Evolutionary conservation across 2,888 invertebrate genomes (phyloP).

Genomic region (Tiliacea citrago): DNA sequence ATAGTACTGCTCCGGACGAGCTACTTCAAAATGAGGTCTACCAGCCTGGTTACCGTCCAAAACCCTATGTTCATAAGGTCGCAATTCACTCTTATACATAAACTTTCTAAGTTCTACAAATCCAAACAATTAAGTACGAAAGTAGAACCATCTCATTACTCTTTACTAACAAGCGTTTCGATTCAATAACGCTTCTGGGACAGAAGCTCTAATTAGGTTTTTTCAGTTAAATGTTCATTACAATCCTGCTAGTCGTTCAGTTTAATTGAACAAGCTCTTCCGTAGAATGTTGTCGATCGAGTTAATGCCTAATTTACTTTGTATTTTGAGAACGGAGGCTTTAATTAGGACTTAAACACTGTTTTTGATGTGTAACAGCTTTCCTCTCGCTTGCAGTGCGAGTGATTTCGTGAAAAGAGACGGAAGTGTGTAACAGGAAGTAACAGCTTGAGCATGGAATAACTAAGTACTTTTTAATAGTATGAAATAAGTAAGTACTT

Average conservation of each 20-base stretch:
- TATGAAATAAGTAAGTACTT: too few relatives aligned
- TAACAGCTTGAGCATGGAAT: too few relatives aligned
- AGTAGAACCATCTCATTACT: constrained; percentile 11
- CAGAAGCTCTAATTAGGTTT: constrained; percentile 31
- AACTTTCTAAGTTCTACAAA: neutral
- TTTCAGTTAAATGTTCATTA: constrained; percentile 39
- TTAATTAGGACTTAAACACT: too few relatives aligned
- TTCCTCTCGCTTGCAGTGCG: too few relatives aligned
- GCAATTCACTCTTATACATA: neutral
- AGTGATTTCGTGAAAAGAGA: too few relatives aligned
- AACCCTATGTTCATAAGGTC: too few relatives aligned
- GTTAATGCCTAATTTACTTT: constrained; percentile 21
- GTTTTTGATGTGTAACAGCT: too few relatives aligned
- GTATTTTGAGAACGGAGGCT: neutral
- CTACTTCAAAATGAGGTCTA: too few relatives aligned
- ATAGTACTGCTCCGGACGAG: too few relatives aligned
- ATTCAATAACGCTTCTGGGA: constrained; percentile 43
- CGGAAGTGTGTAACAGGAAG: too few relatives aligned
- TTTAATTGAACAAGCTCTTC: constrained; percentile 37
- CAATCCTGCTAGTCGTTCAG: constrained; percentile 9
- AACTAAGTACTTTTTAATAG: too few relatives aligned
- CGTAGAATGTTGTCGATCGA: constrained; percentile 19
- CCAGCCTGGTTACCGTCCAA: too few relatives aligned
- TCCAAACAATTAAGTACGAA: neutral
- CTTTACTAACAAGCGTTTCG: constrained; percentile 29